Evolutionary conservation across 2,888 invertebrate genomes (phyloP).

Genomic region (Stenichneumon culpator): DNA sequence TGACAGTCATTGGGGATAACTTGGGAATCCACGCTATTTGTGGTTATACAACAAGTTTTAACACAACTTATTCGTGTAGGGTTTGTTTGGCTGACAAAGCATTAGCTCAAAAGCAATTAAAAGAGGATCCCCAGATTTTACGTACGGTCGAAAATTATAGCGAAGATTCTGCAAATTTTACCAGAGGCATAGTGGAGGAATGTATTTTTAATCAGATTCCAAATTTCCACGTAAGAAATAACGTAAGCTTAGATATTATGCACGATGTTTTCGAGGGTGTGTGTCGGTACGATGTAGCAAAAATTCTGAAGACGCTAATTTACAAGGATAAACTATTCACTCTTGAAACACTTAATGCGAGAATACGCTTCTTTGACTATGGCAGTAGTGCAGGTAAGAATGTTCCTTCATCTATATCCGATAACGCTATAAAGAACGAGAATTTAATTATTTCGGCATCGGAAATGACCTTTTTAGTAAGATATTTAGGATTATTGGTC

Average conservation of each 20-base stretch:
- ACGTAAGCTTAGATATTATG: slow-evolving; percentile 60
- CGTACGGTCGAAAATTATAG: slow-evolving; percentile 40
- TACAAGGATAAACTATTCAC: slow-evolving; percentile 50
- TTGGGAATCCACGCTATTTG: slow-evolving; percentile 39
- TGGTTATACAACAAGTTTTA: slow-evolving; percentile 48
- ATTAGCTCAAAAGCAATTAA: slow-evolving; percentile 21
- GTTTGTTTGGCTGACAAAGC: slow-evolving; percentile 51
- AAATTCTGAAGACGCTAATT: slow-evolving; percentile 65
- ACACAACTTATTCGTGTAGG: slow-evolving; percentile 57
- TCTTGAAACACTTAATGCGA: slow-evolving; percentile 60
- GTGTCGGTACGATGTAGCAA: slow-evolving; percentile 59
- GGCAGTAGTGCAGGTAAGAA: slow-evolving; percentile 47
- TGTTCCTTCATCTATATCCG: slow-evolving; percentile 54
- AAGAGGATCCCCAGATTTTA: slow-evolving; percentile 29
- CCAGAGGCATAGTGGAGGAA: slow-evolving; percentile 55
- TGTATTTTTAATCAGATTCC: slow-evolving; percentile 64
- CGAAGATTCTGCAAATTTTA: slow-evolving; percentile 11
- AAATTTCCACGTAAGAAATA: slow-evolving; percentile 59
- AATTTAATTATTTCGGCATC: slow-evolving; percentile 62
- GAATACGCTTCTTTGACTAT: slow-evolving; percentile 63
- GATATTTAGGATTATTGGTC: slow-evolving; percentile 65
- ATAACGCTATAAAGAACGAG: slow-evolving; percentile 49
- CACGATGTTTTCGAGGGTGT: slow-evolving; percentile 69
- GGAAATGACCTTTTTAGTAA: slow-evolving; percentile 64
- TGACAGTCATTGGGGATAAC: slow-evolving; percentile 53